Percentiles rank a stretch among this genome's conserved stretches.
These are phyloP conservation scores for Spongilla lacustris DNA, from an alignment of 37 sponge, comb jelly and placozoan genomes.

Conservation along the genomic window DNA sequence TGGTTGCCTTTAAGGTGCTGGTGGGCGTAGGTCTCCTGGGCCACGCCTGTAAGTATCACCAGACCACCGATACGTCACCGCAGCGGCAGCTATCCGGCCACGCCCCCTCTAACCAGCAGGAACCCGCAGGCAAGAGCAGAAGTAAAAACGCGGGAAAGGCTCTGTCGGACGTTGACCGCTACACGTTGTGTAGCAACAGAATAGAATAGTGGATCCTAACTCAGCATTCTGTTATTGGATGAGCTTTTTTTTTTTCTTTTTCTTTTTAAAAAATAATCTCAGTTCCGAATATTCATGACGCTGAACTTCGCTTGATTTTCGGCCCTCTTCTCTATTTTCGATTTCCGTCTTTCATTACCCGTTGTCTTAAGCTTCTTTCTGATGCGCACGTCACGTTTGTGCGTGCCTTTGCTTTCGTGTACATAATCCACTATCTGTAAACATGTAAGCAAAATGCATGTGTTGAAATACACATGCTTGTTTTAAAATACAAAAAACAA, in stretches of 20 bases:
- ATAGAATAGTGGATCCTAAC: constrained; percentile 37
- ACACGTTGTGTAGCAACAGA: constrained; percentile 61
- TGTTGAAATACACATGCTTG: too few relatives aligned
- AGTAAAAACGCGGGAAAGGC: constrained; percentile 4
- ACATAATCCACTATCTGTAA: neutral
- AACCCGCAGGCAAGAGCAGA: neutral
- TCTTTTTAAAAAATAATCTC: too few relatives aligned
- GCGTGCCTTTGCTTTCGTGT: neutral
- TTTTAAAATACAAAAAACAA: too few relatives aligned
- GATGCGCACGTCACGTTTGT: neutral
- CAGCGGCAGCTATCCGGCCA: neutral
- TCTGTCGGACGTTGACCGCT: constrained; percentile 65
- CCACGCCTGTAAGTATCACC: constrained; percentile 27
- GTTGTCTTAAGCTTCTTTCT: neutral
- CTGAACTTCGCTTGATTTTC: neutral
- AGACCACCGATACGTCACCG: neutral
- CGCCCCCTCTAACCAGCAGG: neutral
- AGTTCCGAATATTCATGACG: neutral
- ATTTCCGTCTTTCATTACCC: neutral
- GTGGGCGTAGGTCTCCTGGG: constrained; percentile 63
- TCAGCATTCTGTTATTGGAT: neutral
- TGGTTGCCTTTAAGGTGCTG: constrained; percentile 51
- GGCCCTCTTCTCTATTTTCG: neutral
- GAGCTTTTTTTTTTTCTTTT: neutral
- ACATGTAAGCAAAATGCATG: neutral